phyloP scores from a whole-genome alignment of 2,113 vertebrate species.

The Onychostoma macrolepis region DNA sequence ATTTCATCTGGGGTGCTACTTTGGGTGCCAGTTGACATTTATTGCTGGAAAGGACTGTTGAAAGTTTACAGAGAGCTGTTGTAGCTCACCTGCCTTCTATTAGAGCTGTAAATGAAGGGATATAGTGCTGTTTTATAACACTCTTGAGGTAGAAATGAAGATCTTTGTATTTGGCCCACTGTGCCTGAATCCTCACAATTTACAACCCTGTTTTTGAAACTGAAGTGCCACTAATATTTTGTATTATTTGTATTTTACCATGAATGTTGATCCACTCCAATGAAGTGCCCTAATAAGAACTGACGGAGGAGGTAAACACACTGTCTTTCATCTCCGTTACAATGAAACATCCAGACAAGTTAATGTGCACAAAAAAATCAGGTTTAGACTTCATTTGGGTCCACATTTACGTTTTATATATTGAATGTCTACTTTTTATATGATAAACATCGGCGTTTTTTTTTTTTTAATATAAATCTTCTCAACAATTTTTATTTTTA shows the following conservation, averaged over 20 bases:
- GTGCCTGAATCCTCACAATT: slow-evolving; percentile 8
- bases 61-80: slow-evolving; percentile 6
- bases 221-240: slow-evolving; percentile 42
- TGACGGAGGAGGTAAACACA: neutral
- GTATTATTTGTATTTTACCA: slow-evolving; percentile 25
- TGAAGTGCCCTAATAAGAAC: slow-evolving; percentile 26
- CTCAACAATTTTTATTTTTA: neutral
- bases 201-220: neutral
- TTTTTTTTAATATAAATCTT: too few relatives aligned
- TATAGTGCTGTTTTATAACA: slow-evolving; percentile 5
- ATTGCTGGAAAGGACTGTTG: slow-evolving; percentile 29
- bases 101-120: slow-evolving; percentile 13
- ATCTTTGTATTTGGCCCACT: neutral
- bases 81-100: slow-evolving; percentile 17
- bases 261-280: slow-evolving; percentile 9
- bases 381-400: slow-evolving; percentile 34
- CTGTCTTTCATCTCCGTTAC: neutral
- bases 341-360: neutral
- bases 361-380: neutral
- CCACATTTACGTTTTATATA: slow-evolving; percentile 30
- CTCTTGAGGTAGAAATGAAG: slow-evolving; percentile 11
- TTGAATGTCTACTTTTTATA: slow-evolving; percentile 26
- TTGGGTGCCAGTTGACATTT: slow-evolving; percentile 1
- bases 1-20: neutral
- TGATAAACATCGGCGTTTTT: slow-evolving; percentile 1